Percentiles rank a stretch among this genome's conserved stretches.
Evolutionary conservation across 1,140 invertebrate genomes (phyloP).

Genomic region (Chelonus insularis): DNA sequence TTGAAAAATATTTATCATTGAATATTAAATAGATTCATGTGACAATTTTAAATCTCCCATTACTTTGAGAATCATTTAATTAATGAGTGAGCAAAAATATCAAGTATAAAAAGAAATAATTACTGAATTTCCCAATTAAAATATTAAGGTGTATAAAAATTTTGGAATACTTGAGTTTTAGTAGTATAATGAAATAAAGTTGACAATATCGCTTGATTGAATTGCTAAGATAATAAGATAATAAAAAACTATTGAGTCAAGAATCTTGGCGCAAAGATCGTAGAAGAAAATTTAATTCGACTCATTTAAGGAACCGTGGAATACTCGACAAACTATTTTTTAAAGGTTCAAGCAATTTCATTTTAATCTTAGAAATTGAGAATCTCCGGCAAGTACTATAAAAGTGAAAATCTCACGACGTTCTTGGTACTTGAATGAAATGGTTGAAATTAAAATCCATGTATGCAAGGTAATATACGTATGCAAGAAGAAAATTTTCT

Average conservation of each 20-base stretch:
- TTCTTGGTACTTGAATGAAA: conserved; percentile 14
- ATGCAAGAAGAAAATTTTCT: conserved; percentile 24
- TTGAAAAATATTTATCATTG: too few species aligned
- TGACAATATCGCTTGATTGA: neutral
- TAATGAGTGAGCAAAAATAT: too few species aligned
- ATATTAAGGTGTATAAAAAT: too few species aligned
- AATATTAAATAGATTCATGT: too few species aligned
- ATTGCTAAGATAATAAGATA: neutral
- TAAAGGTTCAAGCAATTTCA: conserved; percentile 25
- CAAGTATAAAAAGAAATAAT: too few species aligned
- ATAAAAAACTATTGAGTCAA: conserved; percentile 13
- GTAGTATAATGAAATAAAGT: too few species aligned
- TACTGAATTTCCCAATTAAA: too few species aligned
- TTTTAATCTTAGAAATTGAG: conserved; percentile 30
- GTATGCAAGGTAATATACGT: conserved; percentile 28
- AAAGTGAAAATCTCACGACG: conserved; percentile 16
- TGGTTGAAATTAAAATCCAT: conserved; percentile 31
- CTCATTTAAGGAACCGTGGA: conserved; percentile 9
- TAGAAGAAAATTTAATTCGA: conserved; percentile 18
- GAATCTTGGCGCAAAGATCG: neutral
- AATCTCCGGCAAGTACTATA: neutral
- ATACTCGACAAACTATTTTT: conserved; percentile 20
- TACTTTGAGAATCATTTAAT: too few species aligned
- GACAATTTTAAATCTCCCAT: too few species aligned
- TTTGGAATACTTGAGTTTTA: too few species aligned